Evolutionary conservation across 2,888 invertebrate genomes (phyloP), one percentile per base, ranked within the genome.

Genomic region (Argynnis bischoffii): DNA sequence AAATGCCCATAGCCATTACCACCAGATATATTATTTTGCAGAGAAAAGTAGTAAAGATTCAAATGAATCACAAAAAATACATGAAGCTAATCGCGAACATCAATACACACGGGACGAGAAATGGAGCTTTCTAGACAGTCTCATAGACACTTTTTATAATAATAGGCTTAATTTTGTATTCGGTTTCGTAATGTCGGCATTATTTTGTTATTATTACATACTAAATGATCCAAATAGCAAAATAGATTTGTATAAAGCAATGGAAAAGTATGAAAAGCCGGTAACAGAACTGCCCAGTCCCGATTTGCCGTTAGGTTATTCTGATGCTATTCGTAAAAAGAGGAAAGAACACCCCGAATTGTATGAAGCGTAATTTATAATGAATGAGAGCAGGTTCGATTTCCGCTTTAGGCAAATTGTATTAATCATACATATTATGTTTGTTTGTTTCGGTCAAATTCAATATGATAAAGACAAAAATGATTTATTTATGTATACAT

Each of bases 1-100:
- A 41, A 41, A 41, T 11, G 11, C 35, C 35, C 11, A 41, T 41
- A 41, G 35, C 0, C 8, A 41, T 41, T 41, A 41, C 11, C 8
- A 41, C 8, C 55, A 54, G 71, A 70, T 26, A 57, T 79, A 87
- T 90, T 90, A 82, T 88, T 89, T 92, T 92, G 72, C 91, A 92
- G 92, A 88, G 55, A 81, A 82, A 70, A 55, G 81, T 75, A 87
- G 88, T 81, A 79, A 87, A 80, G 79, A 75, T 80, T 81, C 73
- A 78, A 72, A 75, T 80, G 78, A 81, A 56, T 77, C 76, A 63
- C 81, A 88, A 80, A 85, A 81, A 55, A 82, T 90, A 66, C 92
- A 93, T 74, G 78, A 75, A 41, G 74, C 79, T 59, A 91, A 92
- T 73, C 86, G 88, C 72, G 92, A 91, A 78, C 69, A 76, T 16